Evolutionary conservation across 92 coral and sea anemone species (phyloP).

Genomic region (Porites divaricata): DNA sequence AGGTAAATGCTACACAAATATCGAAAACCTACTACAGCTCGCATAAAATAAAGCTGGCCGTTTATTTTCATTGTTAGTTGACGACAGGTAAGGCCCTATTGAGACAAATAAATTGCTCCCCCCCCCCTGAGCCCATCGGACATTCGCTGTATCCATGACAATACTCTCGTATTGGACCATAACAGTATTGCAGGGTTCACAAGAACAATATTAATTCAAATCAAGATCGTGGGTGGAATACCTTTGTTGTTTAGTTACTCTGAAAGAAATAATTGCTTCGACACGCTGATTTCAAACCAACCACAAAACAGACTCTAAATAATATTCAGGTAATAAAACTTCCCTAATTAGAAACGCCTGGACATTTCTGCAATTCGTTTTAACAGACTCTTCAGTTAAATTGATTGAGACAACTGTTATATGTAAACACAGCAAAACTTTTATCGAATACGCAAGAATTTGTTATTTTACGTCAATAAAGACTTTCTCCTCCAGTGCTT

Average conservation of each 20-base stretch:
- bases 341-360: not conserved
- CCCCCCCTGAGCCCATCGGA: slow-evolving; percentile 49
- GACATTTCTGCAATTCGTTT: not conserved
- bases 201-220: slow-evolving; percentile 23
- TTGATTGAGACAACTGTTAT: not conserved
- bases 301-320: not conserved
- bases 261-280: not conserved
- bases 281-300: slow-evolving; percentile 3
- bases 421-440: not conserved
- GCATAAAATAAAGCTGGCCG: too few species aligned
- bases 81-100: not conserved
- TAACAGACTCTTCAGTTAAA: not conserved
- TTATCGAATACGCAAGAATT: not conserved
- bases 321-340: not conserved
- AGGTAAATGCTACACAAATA: too few species aligned
- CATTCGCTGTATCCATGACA: slow-evolving; percentile 50
- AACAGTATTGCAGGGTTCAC: slow-evolving; percentile 19
- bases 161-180: slow-evolving; percentile 56
- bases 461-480: slow-evolving; percentile 10
- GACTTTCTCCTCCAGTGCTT: slow-evolving; percentile 8
- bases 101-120: not conserved
- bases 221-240: slow-evolving; percentile 25
- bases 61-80: too few species aligned
- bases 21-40: too few species aligned
- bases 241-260: slow-evolving; percentile 65